Percentiles rank a stretch among this genome's conserved stretches.
These are phyloP conservation scores for Drosophila rhopaloa DNA, from an alignment of 1,140 invertebrate genomes.

Conservation along the genomic window DNA sequence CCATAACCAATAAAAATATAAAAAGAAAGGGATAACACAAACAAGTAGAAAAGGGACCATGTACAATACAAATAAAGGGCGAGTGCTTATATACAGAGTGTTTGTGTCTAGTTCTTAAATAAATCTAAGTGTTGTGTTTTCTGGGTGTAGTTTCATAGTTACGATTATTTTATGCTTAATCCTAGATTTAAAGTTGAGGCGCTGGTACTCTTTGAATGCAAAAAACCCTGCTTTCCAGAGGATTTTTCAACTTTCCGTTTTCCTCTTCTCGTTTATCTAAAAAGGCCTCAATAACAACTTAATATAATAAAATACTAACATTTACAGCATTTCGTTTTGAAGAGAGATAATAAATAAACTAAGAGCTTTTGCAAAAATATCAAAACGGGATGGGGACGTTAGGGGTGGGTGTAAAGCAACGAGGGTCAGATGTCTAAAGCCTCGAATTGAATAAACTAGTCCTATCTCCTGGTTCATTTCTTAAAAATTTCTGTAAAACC, in stretches of 20 bases:
- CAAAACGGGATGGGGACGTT: conserved; percentile 22
- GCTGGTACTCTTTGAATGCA: conserved; percentile 32
- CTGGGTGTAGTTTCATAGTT: conserved; percentile 11
- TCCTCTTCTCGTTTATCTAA: conserved; percentile 43
- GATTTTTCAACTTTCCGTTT: conserved; percentile 15
- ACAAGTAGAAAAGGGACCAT: conserved; percentile 42
- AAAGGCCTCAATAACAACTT: conserved; percentile 80
- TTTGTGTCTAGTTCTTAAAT: conserved; percentile 43
- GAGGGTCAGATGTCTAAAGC: conserved; percentile 20
- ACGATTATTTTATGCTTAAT: conserved; percentile 42
- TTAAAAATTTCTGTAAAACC: background rate
- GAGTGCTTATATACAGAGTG: conserved; percentile 62
- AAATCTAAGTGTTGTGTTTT: conserved; percentile 21
- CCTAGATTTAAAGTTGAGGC: conserved; percentile 57
- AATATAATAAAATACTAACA: conserved; percentile 76
- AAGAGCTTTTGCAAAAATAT: conserved; percentile 50
- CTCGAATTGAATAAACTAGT: conserved; percentile 32
- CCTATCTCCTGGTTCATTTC: background rate
- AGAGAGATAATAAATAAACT: conserved; percentile 48
- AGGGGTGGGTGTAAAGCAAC: conserved; percentile 10
- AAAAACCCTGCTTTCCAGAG: conserved; percentile 25
- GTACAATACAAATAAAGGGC: conserved; percentile 43
- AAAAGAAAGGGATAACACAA: conserved; percentile 20
- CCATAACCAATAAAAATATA: conserved; percentile 65
- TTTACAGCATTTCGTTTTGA: conserved; percentile 57